These are phyloP conservation scores for Steatornis caripensis DNA, from an alignment of 2,113 vertebrate species.

Conservation along the genomic window DNA sequence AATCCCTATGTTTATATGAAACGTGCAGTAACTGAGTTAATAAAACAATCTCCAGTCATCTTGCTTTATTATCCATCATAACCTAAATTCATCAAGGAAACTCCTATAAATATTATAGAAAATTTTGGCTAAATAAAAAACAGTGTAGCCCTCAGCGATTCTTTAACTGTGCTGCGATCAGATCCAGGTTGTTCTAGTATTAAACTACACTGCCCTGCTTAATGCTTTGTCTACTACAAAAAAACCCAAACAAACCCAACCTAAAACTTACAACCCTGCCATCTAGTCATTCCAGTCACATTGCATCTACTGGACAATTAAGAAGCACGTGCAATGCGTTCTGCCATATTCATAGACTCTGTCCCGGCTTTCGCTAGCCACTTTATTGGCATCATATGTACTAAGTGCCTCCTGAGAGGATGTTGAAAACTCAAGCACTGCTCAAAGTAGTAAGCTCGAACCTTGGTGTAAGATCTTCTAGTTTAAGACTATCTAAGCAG, in stretches of 20 bases:
- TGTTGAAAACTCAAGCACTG: not conserved
- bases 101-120: not conserved
- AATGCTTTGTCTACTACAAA: not conserved
- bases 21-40: not conserved
- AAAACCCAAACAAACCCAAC: not conserved
- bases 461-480: not conserved
- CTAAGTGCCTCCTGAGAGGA: not conserved
- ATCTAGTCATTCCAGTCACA: not conserved
- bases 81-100: conserved; percentile 20
- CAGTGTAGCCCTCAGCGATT: not conserved
- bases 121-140: not conserved
- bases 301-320: not conserved
- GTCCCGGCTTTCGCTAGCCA: not conserved
- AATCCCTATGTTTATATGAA: not conserved
- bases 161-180: not conserved
- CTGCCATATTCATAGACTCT: not conserved
- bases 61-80: not conserved
- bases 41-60: not conserved
- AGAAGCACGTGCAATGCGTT: not conserved
- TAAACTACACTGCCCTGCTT: not conserved
- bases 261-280: not conserved
- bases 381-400: not conserved
- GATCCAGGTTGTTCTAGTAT: not conserved
- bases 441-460: not conserved
- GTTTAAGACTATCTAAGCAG: not conserved